Conservation (phyloP, 2,888 invertebrate genomes). For the Heteromyza rotundicornis region DNA sequence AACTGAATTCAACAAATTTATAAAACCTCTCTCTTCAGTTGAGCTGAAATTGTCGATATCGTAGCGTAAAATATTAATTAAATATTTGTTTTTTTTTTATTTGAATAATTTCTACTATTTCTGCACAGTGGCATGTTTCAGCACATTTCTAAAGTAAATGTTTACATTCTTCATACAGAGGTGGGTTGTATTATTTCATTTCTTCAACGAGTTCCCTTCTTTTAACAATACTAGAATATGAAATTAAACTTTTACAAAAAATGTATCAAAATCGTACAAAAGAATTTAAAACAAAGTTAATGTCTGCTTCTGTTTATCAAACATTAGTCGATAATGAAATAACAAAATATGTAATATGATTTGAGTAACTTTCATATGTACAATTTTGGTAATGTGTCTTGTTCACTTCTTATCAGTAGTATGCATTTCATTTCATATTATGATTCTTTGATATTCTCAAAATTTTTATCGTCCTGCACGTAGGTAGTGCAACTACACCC, state of each 20-base stretch:
- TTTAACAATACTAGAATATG: slow-evolving; percentile 29
- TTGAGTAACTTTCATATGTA: not conserved
- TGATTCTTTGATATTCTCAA: not conserved
- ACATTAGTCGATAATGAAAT: not conserved
- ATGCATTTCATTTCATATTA: slow-evolving; percentile 3
- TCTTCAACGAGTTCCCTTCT: slow-evolving; percentile 28
- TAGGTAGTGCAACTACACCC: not conserved
- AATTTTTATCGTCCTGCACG: not conserved
- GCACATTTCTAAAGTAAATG: not conserved
- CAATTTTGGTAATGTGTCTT: not conserved
- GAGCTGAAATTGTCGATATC: too few species aligned
- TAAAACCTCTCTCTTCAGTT: too few species aligned
- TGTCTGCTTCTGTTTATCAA: slow-evolving; percentile 41
- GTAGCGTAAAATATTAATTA: too few species aligned
- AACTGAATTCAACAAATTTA: too few species aligned
- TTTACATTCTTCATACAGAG: slow-evolving; percentile 37
- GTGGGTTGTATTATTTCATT: slow-evolving; percentile 38
- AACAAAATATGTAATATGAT: not conserved
- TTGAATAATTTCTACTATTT: slow-evolving; percentile 17
- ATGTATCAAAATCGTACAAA: slow-evolving; percentile 51
- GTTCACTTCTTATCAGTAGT: not conserved
- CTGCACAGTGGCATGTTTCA: not conserved
- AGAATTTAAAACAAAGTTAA: slow-evolving; percentile 48
- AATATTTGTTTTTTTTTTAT: not conserved
- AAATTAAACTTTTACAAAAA: slow-evolving; percentile 37